phyloP scores from a whole-genome alignment of 2,888 invertebrate species.

The Alloplasta piceator region DNA sequence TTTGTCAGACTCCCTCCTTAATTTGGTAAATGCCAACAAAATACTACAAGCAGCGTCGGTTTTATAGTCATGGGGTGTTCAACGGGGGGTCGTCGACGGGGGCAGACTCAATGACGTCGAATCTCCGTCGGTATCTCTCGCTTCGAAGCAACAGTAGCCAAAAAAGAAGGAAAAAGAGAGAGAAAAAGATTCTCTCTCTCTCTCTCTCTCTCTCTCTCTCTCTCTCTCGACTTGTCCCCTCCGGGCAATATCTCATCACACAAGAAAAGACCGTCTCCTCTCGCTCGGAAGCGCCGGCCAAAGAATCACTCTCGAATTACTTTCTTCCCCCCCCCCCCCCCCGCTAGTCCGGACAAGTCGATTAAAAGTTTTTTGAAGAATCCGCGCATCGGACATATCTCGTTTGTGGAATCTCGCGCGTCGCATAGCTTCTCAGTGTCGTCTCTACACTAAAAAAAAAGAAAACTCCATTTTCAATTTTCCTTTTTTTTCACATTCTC shows the following conservation, averaged over 20 bases:
- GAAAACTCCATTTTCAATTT: conserved; percentile 6
- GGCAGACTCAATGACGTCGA: conserved; percentile 54
- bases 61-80: conserved; percentile 60
- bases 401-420: conserved; percentile 36
- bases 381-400: conserved; percentile 48
- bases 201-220: conserved; percentile 3
- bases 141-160: conserved; percentile 45
- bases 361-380: conserved; percentile 66
- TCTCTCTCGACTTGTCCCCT: conserved; percentile 19
- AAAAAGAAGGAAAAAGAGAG: conserved; percentile 34
- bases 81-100: not conserved
- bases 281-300: conserved; percentile 2
- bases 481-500: too few species aligned
- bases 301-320: conserved; percentile 64
- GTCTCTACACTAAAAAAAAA: not conserved
- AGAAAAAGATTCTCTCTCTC: conserved; percentile 35
- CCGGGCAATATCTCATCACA: conserved; percentile 29
- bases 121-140: conserved; percentile 4
- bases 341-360: conserved; percentile 55
- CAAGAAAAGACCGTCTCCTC: conserved; percentile 1
- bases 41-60: conserved; percentile 71
- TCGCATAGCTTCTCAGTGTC: not conserved
- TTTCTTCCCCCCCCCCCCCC: conserved; percentile 32
- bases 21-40: conserved; percentile 81
- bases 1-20: conserved; percentile 76